Conservation (phyloP, 1,140 invertebrate species). For the Pogonomyrmex californicus region DNA sequence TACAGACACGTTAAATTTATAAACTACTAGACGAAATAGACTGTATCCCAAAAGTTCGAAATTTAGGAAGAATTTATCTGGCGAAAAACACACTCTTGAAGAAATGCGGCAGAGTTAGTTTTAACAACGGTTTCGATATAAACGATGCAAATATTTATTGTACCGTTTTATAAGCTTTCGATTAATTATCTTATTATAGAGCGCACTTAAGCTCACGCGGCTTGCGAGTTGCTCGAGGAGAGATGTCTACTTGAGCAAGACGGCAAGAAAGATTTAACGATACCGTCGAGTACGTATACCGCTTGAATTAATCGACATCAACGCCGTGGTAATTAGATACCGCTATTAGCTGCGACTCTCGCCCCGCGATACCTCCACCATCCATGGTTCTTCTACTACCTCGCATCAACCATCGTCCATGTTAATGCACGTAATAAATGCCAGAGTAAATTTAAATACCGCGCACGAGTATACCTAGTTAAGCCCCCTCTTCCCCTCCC, state of each 20-base stretch:
- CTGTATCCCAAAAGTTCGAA: neutral
- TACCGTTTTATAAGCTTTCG: slow-evolving; percentile 17
- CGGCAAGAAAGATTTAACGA: slow-evolving; percentile 52
- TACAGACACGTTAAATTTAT: neutral
- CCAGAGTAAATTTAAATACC: slow-evolving; percentile 54
- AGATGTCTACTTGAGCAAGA: slow-evolving; percentile 21
- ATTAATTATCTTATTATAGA: neutral
- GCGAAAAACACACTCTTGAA: neutral
- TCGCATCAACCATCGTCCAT: slow-evolving; percentile 39
- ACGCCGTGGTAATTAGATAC: slow-evolving; percentile 58
- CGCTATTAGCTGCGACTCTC: slow-evolving; percentile 44
- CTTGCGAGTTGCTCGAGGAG: neutral
- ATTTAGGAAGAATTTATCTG: neutral
- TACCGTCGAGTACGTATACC: slow-evolving; percentile 42
- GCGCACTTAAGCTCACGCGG: neutral
- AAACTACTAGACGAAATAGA: neutral
- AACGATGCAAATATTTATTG: neutral
- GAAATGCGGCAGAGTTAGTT: neutral
- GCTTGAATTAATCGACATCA: slow-evolving; percentile 61
- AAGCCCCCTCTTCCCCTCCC: neutral
- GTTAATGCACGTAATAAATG: slow-evolving; percentile 58
- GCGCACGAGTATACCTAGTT: slow-evolving; percentile 17
- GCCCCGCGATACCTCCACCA: neutral
- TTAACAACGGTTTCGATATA: neutral
- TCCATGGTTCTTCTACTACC: slow-evolving; percentile 4